A percentile compares a stretch with the other conserved stretches of the same genome.
These are phyloP conservation scores for Pseudocheirus occidentalis DNA, from an alignment of 2,797 vertebrate genomes.

Conservation along the genomic window DNA sequence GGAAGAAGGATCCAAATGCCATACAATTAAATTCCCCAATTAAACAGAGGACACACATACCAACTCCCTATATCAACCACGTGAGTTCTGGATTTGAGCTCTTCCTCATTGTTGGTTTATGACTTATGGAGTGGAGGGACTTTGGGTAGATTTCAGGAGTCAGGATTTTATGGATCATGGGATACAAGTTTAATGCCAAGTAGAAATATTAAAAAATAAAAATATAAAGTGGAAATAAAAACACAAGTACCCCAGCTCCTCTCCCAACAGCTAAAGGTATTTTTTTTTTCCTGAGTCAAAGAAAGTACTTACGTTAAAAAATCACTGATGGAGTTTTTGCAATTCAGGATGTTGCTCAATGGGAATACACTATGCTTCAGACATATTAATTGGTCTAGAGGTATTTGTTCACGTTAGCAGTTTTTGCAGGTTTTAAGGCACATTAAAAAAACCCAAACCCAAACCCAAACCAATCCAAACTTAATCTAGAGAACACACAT, in stretches of 20 bases:
- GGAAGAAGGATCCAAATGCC: constrained; percentile 68
- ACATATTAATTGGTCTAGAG: neutral
- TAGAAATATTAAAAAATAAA: neutral
- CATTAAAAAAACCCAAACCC: neutral
- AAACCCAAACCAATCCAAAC: neutral
- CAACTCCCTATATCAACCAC: constrained; percentile 3
- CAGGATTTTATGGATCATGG: neutral
- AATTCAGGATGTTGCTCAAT: neutral
- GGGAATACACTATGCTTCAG: rapidly evolving
- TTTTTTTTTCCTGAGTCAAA: neutral
- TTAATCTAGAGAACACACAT: neutral
- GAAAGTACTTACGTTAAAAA: neutral
- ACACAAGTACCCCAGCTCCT: neutral
- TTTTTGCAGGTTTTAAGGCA: neutral
- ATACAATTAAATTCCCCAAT: constrained; percentile 81
- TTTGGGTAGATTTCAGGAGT: constrained; percentile 28
- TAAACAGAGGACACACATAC: constrained; percentile 73
- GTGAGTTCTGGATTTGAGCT: constrained; percentile 23
- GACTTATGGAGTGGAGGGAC: constrained; percentile 53
- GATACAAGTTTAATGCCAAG: rapidly evolving
- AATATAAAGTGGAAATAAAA: neutral
- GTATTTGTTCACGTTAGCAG: neutral
- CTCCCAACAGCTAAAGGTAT: neutral
- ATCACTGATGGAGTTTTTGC: neutral
- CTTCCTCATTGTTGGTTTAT: constrained; percentile 35